phyloP scores from a whole-genome alignment of 1,140 invertebrate species.

The Daktulosphaira vitifoliae region DNA sequence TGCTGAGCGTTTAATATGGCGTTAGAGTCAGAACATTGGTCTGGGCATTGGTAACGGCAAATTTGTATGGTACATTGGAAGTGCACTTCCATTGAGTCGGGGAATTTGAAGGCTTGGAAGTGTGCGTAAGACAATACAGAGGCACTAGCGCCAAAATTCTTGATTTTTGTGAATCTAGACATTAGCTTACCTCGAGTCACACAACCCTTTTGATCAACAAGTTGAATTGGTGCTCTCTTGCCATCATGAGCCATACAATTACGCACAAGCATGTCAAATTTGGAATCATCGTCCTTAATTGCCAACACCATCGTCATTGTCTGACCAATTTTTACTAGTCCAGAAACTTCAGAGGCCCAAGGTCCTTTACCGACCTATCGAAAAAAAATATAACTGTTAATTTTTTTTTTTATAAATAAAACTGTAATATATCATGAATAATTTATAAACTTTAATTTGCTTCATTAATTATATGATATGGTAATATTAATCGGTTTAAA shows the following conservation, averaged over 20 bases:
- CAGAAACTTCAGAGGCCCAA: slow-evolving; percentile 90
- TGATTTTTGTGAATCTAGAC: slow-evolving; percentile 89
- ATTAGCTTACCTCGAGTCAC: slow-evolving; percentile 85
- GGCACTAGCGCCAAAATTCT: slow-evolving; percentile 86
- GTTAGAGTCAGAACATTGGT: slow-evolving; percentile 65
- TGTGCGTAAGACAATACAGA: slow-evolving; percentile 86
- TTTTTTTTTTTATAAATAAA: no score
- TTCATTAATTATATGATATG: no score
- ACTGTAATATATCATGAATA: no score
- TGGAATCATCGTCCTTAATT: slow-evolving; percentile 91
- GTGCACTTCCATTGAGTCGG: slow-evolving; percentile 92
- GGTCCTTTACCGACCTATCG: slow-evolving; percentile 76
- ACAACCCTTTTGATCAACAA: slow-evolving; percentile 87
- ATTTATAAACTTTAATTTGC: no score
- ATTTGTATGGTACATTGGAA: slow-evolving; percentile 95
- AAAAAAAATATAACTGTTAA: no score
- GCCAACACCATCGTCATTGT: slow-evolving; percentile 96
- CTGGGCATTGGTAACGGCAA: slow-evolving; percentile 83
- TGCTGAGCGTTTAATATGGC: slow-evolving; percentile 42
- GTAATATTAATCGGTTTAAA: no score
- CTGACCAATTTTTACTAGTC: slow-evolving; percentile 88
- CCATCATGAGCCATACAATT: slow-evolving; percentile 93
- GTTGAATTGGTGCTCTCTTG: slow-evolving; percentile 85
- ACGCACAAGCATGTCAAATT: slow-evolving; percentile 90
- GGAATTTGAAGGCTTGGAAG: slow-evolving; percentile 93